These are phyloP conservation scores for Drosophila stalkeri DNA, from an alignment of 2,888 invertebrate genomes.

Conservation along the genomic window DNA sequence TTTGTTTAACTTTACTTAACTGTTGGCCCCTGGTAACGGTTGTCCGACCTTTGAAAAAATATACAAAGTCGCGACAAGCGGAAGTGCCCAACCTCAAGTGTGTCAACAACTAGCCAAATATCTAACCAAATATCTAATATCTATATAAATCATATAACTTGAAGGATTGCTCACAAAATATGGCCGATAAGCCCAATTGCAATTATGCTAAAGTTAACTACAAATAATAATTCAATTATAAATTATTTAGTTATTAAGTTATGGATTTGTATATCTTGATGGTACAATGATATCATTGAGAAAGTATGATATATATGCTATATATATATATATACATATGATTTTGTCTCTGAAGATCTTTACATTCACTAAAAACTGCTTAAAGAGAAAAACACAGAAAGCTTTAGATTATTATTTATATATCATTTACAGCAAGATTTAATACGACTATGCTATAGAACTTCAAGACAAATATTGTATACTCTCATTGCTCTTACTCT, in stretches of 20 bases:
- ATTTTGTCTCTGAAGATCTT: not conserved
- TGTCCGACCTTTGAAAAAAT: slow-evolving; percentile 19
- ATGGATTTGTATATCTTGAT: not conserved
- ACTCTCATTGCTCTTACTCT: no score
- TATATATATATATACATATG: no score
- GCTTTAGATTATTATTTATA: not conserved
- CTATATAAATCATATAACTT: not conserved
- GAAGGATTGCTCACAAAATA: not conserved
- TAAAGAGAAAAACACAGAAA: not conserved
- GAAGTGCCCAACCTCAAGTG: slow-evolving; percentile 49
- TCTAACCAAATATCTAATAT: not conserved
- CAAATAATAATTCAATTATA: no score
- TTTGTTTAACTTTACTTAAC: slow-evolving; percentile 68
- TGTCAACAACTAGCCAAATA: slow-evolving; percentile 15
- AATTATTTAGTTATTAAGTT: no score
- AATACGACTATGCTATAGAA: no score
- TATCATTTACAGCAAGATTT: not conserved
- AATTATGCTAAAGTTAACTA: not conserved
- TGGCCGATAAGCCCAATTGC: not conserved
- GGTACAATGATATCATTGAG: not conserved
- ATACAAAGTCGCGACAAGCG: slow-evolving; percentile 53
- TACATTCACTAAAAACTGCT: no score
- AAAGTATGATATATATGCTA: no score
- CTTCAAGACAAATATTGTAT: no score
- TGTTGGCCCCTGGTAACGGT: slow-evolving; percentile 44